Conservation (phyloP, 2,113 vertebrate species). For the Pterophyllum scalare region DNA sequence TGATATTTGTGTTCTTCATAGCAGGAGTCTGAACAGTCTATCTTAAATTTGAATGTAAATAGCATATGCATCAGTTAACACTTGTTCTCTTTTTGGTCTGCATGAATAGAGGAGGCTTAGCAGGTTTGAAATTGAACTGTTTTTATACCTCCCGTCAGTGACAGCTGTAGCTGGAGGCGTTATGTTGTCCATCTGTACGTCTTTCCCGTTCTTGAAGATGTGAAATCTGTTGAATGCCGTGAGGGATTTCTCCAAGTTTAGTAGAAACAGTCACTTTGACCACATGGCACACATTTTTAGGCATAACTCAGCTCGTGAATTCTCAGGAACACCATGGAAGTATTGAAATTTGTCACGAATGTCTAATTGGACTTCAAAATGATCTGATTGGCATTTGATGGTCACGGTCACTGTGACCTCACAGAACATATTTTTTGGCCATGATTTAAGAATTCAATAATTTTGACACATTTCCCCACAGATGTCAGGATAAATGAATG, state of each 20-base stretch:
- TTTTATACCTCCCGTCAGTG: background rate
- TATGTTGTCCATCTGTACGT: background rate
- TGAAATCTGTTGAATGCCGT: background rate
- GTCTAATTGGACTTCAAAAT: background rate
- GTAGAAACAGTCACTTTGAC: background rate
- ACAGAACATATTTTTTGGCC: background rate
- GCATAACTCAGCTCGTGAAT: background rate
- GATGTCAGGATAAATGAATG: background rate
- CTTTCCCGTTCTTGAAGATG: background rate
- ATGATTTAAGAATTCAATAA: background rate
- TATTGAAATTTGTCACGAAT: background rate
- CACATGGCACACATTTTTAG: background rate
- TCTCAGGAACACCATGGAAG: background rate
- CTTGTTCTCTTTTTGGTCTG: background rate
- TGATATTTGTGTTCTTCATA: background rate
- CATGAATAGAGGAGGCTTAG: background rate
- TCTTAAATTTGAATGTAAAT: background rate
- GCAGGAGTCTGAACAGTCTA: background rate
- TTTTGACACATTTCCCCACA: background rate
- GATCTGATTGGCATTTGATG: background rate
- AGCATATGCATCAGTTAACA: background rate
- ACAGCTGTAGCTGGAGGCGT: background rate
- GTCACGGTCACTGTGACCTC: background rate
- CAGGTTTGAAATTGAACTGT: slow-evolving; percentile 5
- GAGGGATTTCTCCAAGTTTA: background rate